phyloP scores from a whole-genome alignment of 2,113 vertebrate species.

The Condylura cristata region DNA sequence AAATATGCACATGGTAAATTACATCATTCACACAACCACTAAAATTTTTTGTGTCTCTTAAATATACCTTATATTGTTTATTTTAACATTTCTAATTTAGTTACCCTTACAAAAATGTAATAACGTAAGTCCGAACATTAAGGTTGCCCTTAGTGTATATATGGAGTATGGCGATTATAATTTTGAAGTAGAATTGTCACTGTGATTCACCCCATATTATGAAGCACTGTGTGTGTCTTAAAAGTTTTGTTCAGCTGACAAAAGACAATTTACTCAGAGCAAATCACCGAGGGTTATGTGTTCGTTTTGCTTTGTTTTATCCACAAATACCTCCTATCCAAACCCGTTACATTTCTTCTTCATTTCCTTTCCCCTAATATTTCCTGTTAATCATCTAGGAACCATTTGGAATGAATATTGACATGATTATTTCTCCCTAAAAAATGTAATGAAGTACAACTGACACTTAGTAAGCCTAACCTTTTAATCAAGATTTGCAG shows the following conservation, averaged over 20 bases:
- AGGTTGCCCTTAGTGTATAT: not conserved
- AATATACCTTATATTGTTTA: constrained; percentile 30
- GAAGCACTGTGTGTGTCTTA: constrained; percentile 25
- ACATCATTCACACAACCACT: not conserved
- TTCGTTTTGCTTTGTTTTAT: constrained; percentile 29
- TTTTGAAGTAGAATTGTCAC: constrained; percentile 73
- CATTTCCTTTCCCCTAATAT: not conserved
- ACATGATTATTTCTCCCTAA: not conserved
- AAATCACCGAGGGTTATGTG: not conserved
- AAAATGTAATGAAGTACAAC: not conserved
- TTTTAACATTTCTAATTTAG: not conserved
- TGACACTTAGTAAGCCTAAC: not conserved
- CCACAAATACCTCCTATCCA: not conserved
- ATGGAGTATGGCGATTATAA: not conserved
- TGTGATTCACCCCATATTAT: constrained; percentile 51
- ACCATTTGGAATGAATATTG: not conserved
- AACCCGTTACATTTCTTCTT: not conserved
- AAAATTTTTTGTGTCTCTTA: constrained; percentile 32
- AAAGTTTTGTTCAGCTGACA: constrained; percentile 66
- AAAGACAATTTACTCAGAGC: not conserved
- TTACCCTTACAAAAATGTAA: not conserved
- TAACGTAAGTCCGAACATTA: not conserved
- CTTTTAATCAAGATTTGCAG: not conserved
- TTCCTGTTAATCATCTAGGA: not conserved
- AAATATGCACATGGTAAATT: constrained; percentile 33